Evolutionary conservation across 2,113 vertebrate species (phyloP).

Genomic region (Pteruthius melanotis): DNA sequence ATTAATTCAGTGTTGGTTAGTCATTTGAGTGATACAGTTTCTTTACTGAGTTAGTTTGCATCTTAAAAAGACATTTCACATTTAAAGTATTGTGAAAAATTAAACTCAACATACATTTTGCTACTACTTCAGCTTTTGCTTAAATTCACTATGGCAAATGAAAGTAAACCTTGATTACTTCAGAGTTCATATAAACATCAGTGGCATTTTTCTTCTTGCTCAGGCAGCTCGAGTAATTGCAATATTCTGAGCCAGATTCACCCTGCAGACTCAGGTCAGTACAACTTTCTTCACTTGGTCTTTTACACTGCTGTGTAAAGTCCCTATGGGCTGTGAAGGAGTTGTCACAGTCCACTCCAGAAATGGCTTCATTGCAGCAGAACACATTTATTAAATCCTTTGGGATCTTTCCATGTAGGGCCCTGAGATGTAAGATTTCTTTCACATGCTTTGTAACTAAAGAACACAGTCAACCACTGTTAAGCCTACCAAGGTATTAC

Average conservation of each 20-base stretch:
- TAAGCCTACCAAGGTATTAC: not conserved
- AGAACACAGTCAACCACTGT: not conserved
- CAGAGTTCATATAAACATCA: not conserved
- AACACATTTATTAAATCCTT: not conserved
- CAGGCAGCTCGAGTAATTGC: not conserved
- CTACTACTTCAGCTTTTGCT: not conserved
- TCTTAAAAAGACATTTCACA: not conserved
- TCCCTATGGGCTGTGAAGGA: not conserved
- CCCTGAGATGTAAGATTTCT: not conserved
- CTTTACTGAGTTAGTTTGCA: not conserved
- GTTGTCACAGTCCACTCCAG: not conserved
- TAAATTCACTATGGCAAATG: not conserved
- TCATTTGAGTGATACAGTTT: not conserved
- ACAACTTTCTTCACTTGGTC: not conserved
- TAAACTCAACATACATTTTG: not conserved
- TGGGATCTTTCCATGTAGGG: not conserved
- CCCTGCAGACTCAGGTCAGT: not conserved
- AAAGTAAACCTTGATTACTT: not conserved
- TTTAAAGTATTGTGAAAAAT: not conserved
- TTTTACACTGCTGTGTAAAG: not conserved
- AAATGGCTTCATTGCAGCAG: not conserved
- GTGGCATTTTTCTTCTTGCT: not conserved
- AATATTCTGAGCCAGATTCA: conserved; percentile 4
- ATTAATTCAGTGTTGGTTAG: not conserved
- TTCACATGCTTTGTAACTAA: not conserved